A percentile compares a stretch with the other conserved stretches of the same genome.
Evolutionary conservation across 2,797 vertebrate genomes (phyloP).

Genomic region (Protosalanx chinensis): DNA sequence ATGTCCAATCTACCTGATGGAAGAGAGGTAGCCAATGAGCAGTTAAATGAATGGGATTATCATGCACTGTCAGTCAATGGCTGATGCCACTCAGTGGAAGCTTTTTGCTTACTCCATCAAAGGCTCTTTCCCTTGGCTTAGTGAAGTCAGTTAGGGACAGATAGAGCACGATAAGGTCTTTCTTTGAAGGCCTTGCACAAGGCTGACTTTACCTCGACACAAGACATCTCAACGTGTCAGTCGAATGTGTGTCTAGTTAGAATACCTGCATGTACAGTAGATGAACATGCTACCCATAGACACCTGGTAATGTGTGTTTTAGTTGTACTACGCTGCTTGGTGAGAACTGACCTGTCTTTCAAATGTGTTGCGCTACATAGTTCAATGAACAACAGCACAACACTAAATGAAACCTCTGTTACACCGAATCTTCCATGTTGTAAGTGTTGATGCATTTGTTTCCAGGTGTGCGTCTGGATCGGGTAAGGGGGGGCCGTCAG

Average conservation of each 20-base stretch:
- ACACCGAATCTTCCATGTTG: not conserved
- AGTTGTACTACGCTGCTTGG: too few relatives aligned
- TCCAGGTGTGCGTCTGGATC: conserved; percentile 92
- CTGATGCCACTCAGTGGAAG: not conserved
- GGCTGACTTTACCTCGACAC: not conserved
- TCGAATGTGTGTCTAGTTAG: not conserved
- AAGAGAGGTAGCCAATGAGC: not conserved
- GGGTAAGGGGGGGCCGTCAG: conserved; percentile 95
- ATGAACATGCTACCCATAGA: not conserved
- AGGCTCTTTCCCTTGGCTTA: not conserved
- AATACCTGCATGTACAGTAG: not conserved
- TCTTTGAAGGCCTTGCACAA: not conserved
- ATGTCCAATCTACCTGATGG: not conserved
- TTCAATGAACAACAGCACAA: not conserved
- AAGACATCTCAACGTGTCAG: not conserved
- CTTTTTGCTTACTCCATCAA: not conserved
- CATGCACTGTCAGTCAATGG: not conserved
- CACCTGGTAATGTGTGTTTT: not conserved
- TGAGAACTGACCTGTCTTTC: not conserved
- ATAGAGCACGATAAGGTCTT: not conserved
- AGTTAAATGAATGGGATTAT: conserved; percentile 1
- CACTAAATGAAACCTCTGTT: not conserved
- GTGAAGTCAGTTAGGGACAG: not conserved
- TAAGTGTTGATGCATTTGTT: not conserved
- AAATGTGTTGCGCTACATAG: not conserved